Conservation (phyloP, 2,797 vertebrate species). For the Rhodeus uyekii region DNA sequence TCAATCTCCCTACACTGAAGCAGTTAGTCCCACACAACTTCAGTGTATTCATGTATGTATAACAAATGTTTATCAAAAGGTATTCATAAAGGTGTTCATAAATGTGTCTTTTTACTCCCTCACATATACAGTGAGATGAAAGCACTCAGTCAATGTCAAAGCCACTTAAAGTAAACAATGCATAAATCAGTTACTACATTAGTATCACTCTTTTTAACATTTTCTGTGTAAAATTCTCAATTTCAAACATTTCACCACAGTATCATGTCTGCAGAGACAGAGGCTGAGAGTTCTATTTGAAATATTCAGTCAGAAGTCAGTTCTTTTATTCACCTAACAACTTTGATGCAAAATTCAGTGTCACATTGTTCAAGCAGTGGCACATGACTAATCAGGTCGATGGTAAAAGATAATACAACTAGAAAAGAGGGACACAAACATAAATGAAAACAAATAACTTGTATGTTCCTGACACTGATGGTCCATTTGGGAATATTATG, state of each 20-base stretch:
- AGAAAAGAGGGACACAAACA: background rate
- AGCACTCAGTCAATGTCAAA: background rate
- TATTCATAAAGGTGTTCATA: background rate
- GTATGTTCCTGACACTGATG: slow-evolving; percentile 18
- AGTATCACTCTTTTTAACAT: background rate
- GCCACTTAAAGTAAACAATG: background rate
- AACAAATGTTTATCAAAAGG: background rate
- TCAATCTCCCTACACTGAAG: background rate
- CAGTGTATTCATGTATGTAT: background rate
- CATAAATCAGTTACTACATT: background rate
- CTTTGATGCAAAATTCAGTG: background rate
- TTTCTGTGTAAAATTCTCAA: background rate
- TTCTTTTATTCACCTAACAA: background rate
- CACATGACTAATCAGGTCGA: background rate
- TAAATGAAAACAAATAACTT: slow-evolving; percentile 24
- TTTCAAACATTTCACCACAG: background rate
- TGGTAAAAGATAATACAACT: background rate
- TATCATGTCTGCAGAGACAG: background rate
- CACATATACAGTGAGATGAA: background rate
- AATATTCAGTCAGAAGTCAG: background rate
- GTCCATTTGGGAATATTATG: background rate
- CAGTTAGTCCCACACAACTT: background rate
- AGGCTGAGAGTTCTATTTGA: background rate
- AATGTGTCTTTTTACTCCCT: background rate
- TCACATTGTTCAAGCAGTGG: background rate